Conservation (phyloP, 1,140 invertebrate genomes). For the Rhopalosiphum maidis region DNA sequence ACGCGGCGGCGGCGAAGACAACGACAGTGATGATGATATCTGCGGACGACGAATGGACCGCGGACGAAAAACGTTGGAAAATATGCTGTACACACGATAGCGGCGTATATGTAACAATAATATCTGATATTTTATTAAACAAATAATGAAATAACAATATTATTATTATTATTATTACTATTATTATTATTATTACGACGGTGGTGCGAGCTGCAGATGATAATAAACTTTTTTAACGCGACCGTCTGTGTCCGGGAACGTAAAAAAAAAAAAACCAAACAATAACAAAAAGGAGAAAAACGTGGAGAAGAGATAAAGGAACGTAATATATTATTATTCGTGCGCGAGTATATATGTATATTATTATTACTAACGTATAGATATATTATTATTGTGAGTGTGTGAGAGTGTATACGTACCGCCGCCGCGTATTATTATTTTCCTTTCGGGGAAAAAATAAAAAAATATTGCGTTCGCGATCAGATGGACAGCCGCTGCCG, state of each 20-base stretch:
- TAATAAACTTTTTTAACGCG: background rate
- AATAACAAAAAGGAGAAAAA: slow-evolving; percentile 27
- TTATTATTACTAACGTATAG: too few relatives aligned
- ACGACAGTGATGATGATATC: background rate
- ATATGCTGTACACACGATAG: background rate
- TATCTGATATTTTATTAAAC: slow-evolving; percentile 6
- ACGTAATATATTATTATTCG: background rate
- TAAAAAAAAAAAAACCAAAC: background rate
- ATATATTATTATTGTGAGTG: background rate
- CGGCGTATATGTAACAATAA: background rate
- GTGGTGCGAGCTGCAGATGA: too few relatives aligned
- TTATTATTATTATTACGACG: background rate
- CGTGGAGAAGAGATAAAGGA: slow-evolving; percentile 51
- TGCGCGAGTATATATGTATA: background rate
- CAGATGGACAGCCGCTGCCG: background rate
- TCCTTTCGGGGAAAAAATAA: background rate
- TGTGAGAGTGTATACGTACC: background rate
- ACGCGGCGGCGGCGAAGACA: too few relatives aligned
- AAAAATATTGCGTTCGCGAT: background rate
- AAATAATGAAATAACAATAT: background rate
- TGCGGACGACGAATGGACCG: background rate
- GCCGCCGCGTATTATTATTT: slow-evolving; percentile 19
- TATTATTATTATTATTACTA: background rate
- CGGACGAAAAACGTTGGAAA: background rate
- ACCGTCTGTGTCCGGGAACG: background rate